Evolutionary conservation across 2,888 invertebrate genomes (phyloP).

Genomic region (Epirrhoe alternata): DNA sequence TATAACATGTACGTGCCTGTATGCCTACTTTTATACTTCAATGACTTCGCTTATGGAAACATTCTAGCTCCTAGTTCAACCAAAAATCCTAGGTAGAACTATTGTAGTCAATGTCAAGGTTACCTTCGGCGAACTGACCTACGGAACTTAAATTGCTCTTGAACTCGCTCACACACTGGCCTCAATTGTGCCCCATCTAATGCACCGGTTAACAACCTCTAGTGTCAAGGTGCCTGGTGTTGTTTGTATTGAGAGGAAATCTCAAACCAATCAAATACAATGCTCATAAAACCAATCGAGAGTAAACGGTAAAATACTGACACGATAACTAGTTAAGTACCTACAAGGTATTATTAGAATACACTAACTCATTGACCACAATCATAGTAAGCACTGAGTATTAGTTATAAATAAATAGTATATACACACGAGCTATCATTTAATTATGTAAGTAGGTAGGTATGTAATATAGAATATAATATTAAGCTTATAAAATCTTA

Average conservation of each 20-base stretch:
- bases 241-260: conserved; percentile 69
- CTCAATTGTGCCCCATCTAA: conserved; percentile 83
- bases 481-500: no score
- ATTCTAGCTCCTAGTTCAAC: conserved; percentile 30
- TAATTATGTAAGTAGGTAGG: neutral
- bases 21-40: neutral
- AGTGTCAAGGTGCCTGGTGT: conserved; percentile 81
- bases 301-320: conserved; percentile 8
- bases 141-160: conserved; percentile 85
- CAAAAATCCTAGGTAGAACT: conserved; percentile 58
- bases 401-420: no score
- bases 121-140: conserved; percentile 85
- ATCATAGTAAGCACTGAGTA: neutral
- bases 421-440: neutral
- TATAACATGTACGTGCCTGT: neutral
- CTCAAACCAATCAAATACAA: conserved; percentile 57
- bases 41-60: neutral
- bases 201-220: conserved; percentile 85
- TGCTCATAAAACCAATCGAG: neutral
- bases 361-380: neutral
- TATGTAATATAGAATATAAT: no score
- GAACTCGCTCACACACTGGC: conserved; percentile 84
- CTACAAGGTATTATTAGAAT: neutral
- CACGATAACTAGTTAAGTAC: neutral
- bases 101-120: conserved; percentile 82